phyloP scores from a whole-genome alignment of 2,888 invertebrate species.

The Drosophila paramelanica region DNA sequence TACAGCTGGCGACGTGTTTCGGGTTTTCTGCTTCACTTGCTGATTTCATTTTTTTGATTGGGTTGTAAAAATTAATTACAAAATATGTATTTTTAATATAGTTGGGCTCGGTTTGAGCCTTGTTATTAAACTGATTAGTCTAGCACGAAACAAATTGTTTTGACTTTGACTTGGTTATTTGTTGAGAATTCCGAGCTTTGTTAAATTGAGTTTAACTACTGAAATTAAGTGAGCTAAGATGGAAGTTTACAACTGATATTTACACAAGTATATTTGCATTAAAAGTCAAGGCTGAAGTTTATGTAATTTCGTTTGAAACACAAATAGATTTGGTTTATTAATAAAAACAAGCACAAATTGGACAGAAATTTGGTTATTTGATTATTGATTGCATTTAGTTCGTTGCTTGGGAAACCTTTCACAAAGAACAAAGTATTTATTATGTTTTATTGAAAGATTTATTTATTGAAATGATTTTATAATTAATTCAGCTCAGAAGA shows the following conservation, averaged over 20 bases:
- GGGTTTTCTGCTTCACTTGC: conserved; percentile 16
- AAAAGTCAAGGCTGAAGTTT: conserved; percentile 28
- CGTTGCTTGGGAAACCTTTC: too few species aligned
- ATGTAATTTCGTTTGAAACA: neutral
- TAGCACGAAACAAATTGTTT: conserved; percentile 39
- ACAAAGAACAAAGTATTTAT: too few species aligned
- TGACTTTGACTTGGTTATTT: conserved; percentile 43
- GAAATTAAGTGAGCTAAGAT: conserved; percentile 2
- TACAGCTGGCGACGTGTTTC: conserved; percentile 39
- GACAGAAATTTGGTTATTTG: too few species aligned
- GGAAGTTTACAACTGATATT: conserved; percentile 19
- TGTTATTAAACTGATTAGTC: conserved; percentile 46
- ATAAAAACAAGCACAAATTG: neutral
- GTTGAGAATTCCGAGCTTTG: conserved; percentile 11
- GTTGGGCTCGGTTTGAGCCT: conserved; percentile 6
- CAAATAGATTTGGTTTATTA: neutral
- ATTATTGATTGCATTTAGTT: too few species aligned
- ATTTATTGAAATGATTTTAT: neutral
- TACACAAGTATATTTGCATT: conserved; percentile 10
- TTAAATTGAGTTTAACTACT: conserved; percentile 10
- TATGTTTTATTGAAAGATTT: neutral
- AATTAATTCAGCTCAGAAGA: conserved; percentile 1
- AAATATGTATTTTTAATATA: conserved; percentile 57
- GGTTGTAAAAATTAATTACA: conserved; percentile 52
- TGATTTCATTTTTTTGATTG: conserved; percentile 43